Conservation (phyloP, 2,113 vertebrate genomes). For the Odocoileus virginianus region DNA sequence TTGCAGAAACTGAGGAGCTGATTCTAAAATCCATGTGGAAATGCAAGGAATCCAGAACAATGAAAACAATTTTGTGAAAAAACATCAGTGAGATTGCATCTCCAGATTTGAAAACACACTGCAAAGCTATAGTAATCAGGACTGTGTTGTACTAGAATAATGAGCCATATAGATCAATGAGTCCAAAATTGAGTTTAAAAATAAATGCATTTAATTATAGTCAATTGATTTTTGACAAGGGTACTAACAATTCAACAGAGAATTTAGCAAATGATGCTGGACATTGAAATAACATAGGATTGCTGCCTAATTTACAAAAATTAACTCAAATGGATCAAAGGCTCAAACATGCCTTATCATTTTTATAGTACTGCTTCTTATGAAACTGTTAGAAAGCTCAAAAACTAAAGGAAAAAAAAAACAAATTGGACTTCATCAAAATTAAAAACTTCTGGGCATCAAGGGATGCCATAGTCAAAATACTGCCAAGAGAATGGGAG, state of each 20-base stretch:
- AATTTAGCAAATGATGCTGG: background rate
- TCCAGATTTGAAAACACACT: background rate
- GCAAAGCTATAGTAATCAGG: background rate
- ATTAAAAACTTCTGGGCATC: background rate
- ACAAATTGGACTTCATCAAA: background rate
- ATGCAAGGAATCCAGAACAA: background rate
- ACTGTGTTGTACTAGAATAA: background rate
- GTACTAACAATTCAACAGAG: background rate
- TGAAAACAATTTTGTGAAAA: background rate
- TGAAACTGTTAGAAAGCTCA: background rate
- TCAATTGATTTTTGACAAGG: background rate
- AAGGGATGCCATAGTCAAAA: background rate
- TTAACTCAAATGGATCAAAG: background rate
- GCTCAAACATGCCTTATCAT: background rate
- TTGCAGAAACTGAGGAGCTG: background rate
- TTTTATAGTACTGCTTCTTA: background rate
- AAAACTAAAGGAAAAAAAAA: background rate
- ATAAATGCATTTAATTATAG: background rate
- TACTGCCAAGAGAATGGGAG: background rate
- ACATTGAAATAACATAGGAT: background rate
- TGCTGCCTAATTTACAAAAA: background rate
- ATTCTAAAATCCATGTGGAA: background rate
- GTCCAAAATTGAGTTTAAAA: background rate
- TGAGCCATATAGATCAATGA: background rate
- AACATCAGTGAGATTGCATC: background rate